A percentile compares a stretch with the other conserved stretches of the same genome.
Conservation (phyloP, 2,797 vertebrate species). For the Mormyrus hasselquistii region DNA sequence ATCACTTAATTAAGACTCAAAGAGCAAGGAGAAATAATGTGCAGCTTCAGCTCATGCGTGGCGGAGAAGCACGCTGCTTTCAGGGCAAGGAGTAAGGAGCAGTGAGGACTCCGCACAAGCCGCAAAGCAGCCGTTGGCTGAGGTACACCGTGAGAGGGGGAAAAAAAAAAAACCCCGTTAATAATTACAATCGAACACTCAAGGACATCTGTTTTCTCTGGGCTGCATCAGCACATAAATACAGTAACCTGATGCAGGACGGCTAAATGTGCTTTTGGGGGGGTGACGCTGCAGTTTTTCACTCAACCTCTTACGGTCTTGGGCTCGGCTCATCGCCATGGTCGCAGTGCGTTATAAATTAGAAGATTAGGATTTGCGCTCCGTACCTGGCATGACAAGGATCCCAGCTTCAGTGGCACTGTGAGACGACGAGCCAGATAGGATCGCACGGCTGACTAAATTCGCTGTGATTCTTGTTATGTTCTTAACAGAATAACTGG, state of each 20-base stretch:
- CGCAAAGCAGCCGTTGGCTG: slow-evolving; percentile 15
- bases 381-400: slow-evolving; percentile 14
- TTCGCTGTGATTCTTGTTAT: slow-evolving; percentile 47
- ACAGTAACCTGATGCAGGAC: slow-evolving; percentile 41
- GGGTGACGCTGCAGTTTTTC: slow-evolving; percentile 47
- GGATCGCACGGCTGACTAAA: slow-evolving; percentile 27
- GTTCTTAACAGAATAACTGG: slow-evolving; percentile 35
- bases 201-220: slow-evolving; percentile 45
- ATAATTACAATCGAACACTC: slow-evolving; percentile 41
- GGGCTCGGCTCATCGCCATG: slow-evolving; percentile 28
- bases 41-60: neutral
- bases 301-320: slow-evolving; percentile 16
- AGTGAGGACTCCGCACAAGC: neutral
- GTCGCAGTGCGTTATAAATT: slow-evolving; percentile 44
- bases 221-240: slow-evolving; percentile 46
- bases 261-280: slow-evolving; percentile 40
- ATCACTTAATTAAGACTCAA: neutral
- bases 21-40: neutral
- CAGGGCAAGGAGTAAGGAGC: neutral
- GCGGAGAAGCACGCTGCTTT: neutral
- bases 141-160: slow-evolving; percentile 27
- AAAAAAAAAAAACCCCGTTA: slow-evolving; percentile 25
- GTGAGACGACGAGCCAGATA: slow-evolving; percentile 20
- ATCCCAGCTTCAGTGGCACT: neutral
- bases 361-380: slow-evolving; percentile 37